Percentiles rank a stretch among this genome's conserved stretches.
Evolutionary conservation across 2,888 invertebrate species (phyloP).

Genomic region (Andrena bicolor): DNA sequence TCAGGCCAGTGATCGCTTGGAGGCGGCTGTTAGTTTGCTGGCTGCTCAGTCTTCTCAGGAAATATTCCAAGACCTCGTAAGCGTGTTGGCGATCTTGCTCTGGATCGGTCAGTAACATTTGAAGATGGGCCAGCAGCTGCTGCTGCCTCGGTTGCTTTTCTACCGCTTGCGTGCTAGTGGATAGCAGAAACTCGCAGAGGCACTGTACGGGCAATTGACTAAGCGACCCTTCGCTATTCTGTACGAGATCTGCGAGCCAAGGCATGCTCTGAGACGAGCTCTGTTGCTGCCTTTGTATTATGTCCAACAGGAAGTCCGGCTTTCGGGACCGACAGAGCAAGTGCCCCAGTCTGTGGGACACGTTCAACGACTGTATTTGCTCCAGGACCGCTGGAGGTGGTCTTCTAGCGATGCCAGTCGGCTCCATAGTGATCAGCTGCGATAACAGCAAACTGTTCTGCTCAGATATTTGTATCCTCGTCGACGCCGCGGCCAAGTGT

Average conservation of each 20-base stretch:
- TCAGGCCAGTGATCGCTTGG: conserved; percentile 91
- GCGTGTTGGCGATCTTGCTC: conserved; percentile 88
- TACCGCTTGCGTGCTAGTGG: conserved; percentile 87
- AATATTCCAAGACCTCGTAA: conserved; percentile 95
- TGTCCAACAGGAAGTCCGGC: conserved; percentile 96
- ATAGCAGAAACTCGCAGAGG: conserved; percentile 96
- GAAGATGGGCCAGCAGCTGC: conserved; percentile 90
- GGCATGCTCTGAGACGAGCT: conserved; percentile 97
- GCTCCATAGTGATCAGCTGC: conserved; percentile 94
- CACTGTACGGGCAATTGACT: conserved; percentile 98
- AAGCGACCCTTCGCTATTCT: conserved; percentile 95
- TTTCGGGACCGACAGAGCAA: conserved; percentile 94
- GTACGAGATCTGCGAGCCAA: conserved; percentile 97
- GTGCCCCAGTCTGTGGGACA: conserved; percentile 93
- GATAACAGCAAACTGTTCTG: conserved; percentile 94
- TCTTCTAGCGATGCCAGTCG: conserved; percentile 92
- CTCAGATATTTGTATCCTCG: conserved; percentile 95
- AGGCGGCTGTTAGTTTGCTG: conserved; percentile 91
- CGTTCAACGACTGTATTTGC: conserved; percentile 91
- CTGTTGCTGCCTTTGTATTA: conserved; percentile 93
- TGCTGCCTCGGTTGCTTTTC: conserved; percentile 91
- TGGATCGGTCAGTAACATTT: conserved; percentile 86
- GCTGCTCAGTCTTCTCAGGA: conserved; percentile 93
- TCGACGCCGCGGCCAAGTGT: conserved; percentile 95
- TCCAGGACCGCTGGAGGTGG: conserved; percentile 93